Percentiles rank a stretch among this genome's conserved stretches.
Conservation (phyloP, 2,113 vertebrate genomes). For the Datnioides undecimradiatus region DNA sequence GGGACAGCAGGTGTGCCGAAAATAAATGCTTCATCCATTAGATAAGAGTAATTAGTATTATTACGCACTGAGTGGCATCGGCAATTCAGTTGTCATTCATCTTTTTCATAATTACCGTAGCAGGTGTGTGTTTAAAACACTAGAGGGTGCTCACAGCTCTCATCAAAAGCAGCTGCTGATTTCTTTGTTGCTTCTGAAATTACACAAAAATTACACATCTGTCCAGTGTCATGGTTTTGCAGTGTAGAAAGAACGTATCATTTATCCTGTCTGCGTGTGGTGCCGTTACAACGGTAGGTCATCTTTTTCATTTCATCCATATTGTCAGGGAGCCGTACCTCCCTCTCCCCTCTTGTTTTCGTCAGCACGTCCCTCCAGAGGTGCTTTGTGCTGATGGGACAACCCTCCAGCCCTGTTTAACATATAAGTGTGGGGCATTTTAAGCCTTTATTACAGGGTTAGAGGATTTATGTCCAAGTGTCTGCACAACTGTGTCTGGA, state of each 20-base stretch:
- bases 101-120: neutral
- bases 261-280: neutral
- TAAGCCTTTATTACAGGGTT: neutral
- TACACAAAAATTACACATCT: neutral
- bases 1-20: neutral
- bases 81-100: constrained; percentile 10
- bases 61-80: constrained; percentile 15
- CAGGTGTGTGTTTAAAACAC: constrained; percentile 34
- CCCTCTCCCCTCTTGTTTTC: neutral
- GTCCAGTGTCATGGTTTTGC: neutral
- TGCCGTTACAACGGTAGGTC: neutral
- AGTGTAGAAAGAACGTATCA: neutral
- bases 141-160: constrained; percentile 74
- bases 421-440: neutral
- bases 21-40: constrained; percentile 21
- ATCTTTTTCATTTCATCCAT: neutral
- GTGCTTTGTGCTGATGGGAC: neutral
- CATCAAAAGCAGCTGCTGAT: neutral
- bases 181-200: constrained; percentile 18
- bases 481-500: neutral
- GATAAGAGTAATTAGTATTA: constrained; percentile 25
- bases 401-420: neutral
- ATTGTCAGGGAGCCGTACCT: neutral
- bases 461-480: neutral
- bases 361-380: neutral